phyloP scores from a whole-genome alignment of 2,888 invertebrate species.

The Tenthredo notha region DNA sequence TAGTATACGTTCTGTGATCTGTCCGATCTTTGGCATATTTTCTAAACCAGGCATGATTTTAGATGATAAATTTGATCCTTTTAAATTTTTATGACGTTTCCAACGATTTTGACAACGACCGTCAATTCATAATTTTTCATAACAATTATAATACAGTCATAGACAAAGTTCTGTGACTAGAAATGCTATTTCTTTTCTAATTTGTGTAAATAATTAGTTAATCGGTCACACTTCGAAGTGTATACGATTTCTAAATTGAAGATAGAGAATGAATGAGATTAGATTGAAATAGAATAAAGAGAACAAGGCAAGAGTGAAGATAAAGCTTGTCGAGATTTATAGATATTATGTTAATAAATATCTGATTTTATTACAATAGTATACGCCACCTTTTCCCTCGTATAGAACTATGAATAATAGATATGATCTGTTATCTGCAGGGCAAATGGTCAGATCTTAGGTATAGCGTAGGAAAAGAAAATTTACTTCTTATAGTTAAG shows the following conservation, averaged over 20 bases:
- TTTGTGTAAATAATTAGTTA: not conserved
- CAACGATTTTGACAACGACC: not conserved
- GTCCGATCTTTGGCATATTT: slow-evolving; percentile 59
- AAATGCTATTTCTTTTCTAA: not conserved
- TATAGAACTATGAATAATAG: not conserved
- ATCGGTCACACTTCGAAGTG: not conserved
- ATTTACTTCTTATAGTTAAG: not conserved
- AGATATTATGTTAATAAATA: not conserved
- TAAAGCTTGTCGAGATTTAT: not conserved
- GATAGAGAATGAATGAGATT: not conserved
- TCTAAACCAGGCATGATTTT: slow-evolving; percentile 65
- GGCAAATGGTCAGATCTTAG: not conserved
- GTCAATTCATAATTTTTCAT: not conserved
- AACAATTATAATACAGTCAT: not conserved
- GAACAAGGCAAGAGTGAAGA: not conserved
- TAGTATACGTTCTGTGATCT: slow-evolving; percentile 63
- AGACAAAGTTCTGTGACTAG: not conserved
- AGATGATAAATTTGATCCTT: not conserved
- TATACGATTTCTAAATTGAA: not conserved
- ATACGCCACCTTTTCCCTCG: too few relatives aligned
- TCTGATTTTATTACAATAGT: not conserved
- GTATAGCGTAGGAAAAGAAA: not conserved
- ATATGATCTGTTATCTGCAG: not conserved
- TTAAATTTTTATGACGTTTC: too few relatives aligned
- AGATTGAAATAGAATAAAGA: not conserved